Base-by-base conservation (phyloP, 2,888 invertebrate species). In the Plemyria rubiginata region DNA sequence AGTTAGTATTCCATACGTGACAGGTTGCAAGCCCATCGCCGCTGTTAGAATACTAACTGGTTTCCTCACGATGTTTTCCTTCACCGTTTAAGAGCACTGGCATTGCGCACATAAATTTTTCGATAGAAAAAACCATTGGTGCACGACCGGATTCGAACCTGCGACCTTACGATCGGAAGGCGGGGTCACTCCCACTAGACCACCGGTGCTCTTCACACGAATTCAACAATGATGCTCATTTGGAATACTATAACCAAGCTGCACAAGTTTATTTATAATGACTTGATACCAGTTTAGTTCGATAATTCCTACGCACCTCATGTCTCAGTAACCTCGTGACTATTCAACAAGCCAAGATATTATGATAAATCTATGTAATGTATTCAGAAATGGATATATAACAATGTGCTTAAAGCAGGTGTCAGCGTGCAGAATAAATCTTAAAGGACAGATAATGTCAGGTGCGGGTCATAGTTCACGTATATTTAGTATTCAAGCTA, bases 271-370 rank as follows among this genome's bases (percentile, higher is more conserved):
- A 62, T 52, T 36, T 38, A 43, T 15, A 59, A 56, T 52, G 22
- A 16, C 9, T 40, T 50, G 45, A 60, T 54, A 55, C 60, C 29
- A 52, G 69, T 54, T 66, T 32, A 15, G 50, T 58, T 28, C 22
- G 38, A 49, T 15, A 54, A 38, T 53, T 43, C 54, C 49, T 28
- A 43, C 73, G 50, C 46, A 28, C 22, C 7, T 71, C 13, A 74
- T 76, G 71, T 71, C 55, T 65, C 68, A 75, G 72, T 75, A 75
- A 72, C 74, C 75, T 85, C 84, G 84, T 83, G 83, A 82, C 81
- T 81, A 63, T 78, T 76, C 70, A 76, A 77, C 72, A 75, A 79
- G 82, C 69, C 70, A 59, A 68, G 60, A 62, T 74, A 80, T 82
- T 74, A 80, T 83, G 73, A 77, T 70, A 75, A 67, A 71, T 73